Percentiles rank a stretch among this genome's conserved stretches.
phyloP scores from a whole-genome alignment of 2,113 vertebrate species.

The Conger conger region DNA sequence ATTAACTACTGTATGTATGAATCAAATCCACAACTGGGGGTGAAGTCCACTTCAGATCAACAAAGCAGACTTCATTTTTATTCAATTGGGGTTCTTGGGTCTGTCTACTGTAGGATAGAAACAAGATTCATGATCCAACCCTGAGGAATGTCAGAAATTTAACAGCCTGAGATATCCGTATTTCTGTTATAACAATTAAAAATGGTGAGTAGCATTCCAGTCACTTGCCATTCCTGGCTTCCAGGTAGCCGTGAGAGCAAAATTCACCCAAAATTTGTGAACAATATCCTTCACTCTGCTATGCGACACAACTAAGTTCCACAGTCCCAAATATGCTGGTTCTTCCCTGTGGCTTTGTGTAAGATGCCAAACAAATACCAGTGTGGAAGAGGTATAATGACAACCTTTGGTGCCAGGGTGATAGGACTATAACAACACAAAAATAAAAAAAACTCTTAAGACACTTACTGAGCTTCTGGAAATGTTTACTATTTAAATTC shows the following conservation, averaged over 20 bases:
- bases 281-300: not conserved
- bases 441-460: too few species aligned
- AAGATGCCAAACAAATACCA: not conserved
- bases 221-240: conserved; percentile 6
- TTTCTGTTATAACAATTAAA: conserved; percentile 36
- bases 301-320: not conserved
- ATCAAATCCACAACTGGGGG: not conserved
- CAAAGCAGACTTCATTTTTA: conserved; percentile 30
- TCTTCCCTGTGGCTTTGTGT: not conserved
- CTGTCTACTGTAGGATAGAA: conserved; percentile 46
- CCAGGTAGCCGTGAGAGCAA: not conserved
- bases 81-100: conserved; percentile 37
- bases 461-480: not conserved
- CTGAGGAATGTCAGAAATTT: conserved; percentile 31
- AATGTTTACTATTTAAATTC: not conserved
- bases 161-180: not conserved
- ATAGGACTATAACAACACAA: too few species aligned
- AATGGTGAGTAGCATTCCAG: conserved; percentile 43
- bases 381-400: not conserved
- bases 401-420: not conserved
- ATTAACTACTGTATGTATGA: not conserved
- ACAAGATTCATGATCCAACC: conserved; percentile 41
- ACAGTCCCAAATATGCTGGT: not conserved
- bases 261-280: not conserved
- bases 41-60: conserved; percentile 30